Percentiles rank a stretch among this genome's conserved stretches.
Evolutionary conservation across 1,140 invertebrate genomes (phyloP).

Genomic region (Diuraphis noxia): DNA sequence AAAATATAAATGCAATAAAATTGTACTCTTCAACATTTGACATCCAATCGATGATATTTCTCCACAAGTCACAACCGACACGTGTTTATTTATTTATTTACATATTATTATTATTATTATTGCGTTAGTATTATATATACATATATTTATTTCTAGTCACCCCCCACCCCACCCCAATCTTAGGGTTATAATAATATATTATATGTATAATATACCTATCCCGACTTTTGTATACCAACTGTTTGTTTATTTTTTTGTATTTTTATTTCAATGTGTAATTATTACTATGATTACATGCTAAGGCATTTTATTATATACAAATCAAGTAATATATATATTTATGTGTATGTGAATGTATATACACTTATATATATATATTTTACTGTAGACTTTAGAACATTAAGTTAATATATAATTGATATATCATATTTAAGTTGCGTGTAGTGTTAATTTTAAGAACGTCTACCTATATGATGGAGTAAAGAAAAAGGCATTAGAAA

Average conservation of each 20-base stretch:
- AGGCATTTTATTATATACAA: slow-evolving; percentile 24
- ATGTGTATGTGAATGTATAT: not conserved
- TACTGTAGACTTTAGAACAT: not conserved
- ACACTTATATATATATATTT: not conserved
- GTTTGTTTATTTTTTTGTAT: not conserved
- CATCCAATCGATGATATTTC: too few relatives aligned
- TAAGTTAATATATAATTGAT: slow-evolving; percentile 12
- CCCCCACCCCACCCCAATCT: not conserved
- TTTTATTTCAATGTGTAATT: not conserved
- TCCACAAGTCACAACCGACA: too few relatives aligned
- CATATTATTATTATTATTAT: not conserved
- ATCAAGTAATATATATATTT: not conserved
- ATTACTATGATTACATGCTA: not conserved
- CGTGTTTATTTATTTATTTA: not conserved
- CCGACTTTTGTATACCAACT: not conserved
- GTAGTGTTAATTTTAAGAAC: not conserved
- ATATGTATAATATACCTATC: not conserved
- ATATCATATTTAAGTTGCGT: not conserved
- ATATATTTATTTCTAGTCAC: not conserved
- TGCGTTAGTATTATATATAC: not conserved
- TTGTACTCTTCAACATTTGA: too few relatives aligned
- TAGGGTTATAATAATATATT: not conserved
- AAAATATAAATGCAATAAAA: too few relatives aligned
- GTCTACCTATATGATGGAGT: not conserved
- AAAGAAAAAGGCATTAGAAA: slow-evolving; percentile 19